Evolutionary conservation across 2,797 vertebrate species (phyloP).

Genomic region (Thamnophis elegans): DNA sequence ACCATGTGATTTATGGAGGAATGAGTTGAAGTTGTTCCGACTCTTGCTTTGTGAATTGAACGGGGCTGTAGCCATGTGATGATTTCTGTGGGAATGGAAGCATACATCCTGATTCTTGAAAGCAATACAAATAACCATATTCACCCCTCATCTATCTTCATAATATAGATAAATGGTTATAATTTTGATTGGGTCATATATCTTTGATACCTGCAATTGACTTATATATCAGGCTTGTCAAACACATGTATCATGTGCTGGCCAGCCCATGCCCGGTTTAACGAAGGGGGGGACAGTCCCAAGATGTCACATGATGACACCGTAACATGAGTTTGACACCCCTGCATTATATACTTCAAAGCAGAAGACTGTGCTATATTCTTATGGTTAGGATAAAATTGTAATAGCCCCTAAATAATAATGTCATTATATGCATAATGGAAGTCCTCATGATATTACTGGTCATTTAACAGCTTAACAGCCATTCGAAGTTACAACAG

Average conservation of each 20-base stretch:
- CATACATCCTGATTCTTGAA: neutral
- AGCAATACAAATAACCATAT: neutral
- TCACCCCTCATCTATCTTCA: neutral
- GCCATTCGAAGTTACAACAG: neutral
- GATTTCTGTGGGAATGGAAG: neutral
- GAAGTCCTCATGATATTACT: neutral
- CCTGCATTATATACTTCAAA: neutral
- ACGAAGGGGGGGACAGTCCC: too few relatives aligned
- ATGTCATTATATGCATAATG: neutral
- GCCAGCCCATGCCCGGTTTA: too few relatives aligned
- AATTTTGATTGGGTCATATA: neutral
- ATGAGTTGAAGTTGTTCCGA: neutral
- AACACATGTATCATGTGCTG: too few relatives aligned
- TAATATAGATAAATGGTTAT: neutral
- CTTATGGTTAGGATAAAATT: neutral
- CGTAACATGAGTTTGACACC: too few relatives aligned
- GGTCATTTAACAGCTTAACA: neutral
- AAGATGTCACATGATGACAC: too few relatives aligned
- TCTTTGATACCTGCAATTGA: neutral
- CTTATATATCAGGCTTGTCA: too few relatives aligned
- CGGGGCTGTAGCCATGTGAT: too few relatives aligned
- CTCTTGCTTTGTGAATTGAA: neutral
- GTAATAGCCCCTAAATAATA: neutral
- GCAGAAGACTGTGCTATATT: neutral
- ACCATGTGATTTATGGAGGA: neutral